Evolutionary conservation across 2,113 vertebrate species (phyloP).

Genomic region (Paradisaea rubra): DNA sequence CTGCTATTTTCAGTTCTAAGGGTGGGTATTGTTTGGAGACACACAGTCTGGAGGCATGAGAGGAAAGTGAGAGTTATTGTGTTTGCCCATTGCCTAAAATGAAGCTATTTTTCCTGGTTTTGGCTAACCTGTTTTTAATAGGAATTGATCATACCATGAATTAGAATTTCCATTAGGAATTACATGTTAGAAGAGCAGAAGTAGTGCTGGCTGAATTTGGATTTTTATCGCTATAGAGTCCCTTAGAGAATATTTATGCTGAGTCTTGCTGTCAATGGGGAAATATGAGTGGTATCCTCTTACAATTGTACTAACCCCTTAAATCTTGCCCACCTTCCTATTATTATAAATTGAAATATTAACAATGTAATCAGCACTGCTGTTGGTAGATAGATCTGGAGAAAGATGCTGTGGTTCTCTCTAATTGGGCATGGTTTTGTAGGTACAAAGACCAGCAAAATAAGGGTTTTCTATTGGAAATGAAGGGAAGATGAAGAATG

Average conservation of each 20-base stretch:
- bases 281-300: neutral
- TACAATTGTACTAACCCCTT: neutral
- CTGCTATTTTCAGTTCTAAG: conserved; percentile 12
- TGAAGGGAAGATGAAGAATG: neutral
- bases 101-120: neutral
- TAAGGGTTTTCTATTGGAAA: neutral
- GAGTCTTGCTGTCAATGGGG: neutral
- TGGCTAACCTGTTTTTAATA: conserved; percentile 4
- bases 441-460: neutral
- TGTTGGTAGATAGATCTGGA: neutral
- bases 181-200: neutral
- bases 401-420: neutral
- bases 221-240: neutral
- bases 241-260: neutral
- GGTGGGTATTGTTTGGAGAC: neutral
- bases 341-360: neutral
- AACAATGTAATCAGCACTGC: neutral
- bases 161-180: neutral
- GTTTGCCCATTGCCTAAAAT: neutral
- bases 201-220: neutral
- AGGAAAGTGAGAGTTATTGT: neutral
- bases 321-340: neutral
- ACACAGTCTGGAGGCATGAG: neutral
- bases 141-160: neutral
- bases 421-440: neutral